Evolutionary conservation across 1,140 invertebrate species (phyloP).

Genomic region (Zaprionus capensis): DNA sequence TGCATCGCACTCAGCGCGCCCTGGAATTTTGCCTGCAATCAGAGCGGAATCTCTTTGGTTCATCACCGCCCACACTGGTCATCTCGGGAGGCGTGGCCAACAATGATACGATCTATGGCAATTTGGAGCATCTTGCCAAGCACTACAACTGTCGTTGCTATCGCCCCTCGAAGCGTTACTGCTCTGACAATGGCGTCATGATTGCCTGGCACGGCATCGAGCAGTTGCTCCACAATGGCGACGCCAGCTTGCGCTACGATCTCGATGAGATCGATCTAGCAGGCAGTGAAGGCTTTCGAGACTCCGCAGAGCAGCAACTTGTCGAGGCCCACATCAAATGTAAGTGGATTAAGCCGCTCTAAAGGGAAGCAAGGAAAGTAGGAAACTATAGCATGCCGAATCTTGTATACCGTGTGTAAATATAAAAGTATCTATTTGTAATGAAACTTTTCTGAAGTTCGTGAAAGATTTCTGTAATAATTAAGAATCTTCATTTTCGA

Average conservation of each 20-base stretch:
- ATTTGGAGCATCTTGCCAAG: slow-evolving; percentile 88
- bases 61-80: slow-evolving; percentile 87
- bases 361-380: too few species aligned
- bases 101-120: slow-evolving; percentile 92
- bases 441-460: too few species aligned
- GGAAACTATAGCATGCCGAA: too few species aligned
- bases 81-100: slow-evolving; percentile 98
- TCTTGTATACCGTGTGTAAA: too few species aligned
- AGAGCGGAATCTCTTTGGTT: slow-evolving; percentile 86
- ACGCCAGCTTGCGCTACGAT: slow-evolving; percentile 84
- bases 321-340: slow-evolving; percentile 86
- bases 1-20: slow-evolving; percentile 92
- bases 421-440: too few species aligned
- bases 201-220: slow-evolving; percentile 99
- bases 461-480: too few species aligned
- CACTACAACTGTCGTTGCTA: slow-evolving; percentile 88
- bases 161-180: slow-evolving; percentile 93
- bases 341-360: slow-evolving; percentile 84
- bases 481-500: too few species aligned
- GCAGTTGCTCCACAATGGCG: slow-evolving; percentile 85
- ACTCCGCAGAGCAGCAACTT: slow-evolving; percentile 86
- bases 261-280: slow-evolving; percentile 85
- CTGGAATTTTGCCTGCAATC: slow-evolving; percentile 89
- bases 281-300: slow-evolving; percentile 86
- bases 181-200: slow-evolving; percentile 99